Conservation (phyloP, 1,140 invertebrate species). For the Pemphigus obesinymphae region DNA sequence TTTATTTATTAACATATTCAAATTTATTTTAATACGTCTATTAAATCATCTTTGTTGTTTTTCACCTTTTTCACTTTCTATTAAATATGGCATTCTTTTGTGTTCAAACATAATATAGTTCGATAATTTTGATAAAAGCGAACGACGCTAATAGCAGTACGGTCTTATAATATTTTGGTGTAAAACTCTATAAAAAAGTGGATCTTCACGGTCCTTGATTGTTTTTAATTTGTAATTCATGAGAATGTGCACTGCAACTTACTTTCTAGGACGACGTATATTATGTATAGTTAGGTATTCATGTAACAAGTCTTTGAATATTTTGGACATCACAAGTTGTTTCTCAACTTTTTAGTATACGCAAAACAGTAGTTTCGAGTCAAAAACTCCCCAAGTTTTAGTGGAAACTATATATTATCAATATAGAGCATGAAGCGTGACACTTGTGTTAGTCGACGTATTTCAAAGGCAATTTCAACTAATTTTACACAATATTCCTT, state of each 20-base stretch:
- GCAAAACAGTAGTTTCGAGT: neutral
- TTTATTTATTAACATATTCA: neutral
- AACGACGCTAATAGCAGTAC: neutral
- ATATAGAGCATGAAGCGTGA: too few species aligned
- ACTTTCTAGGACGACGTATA: neutral
- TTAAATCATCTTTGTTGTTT: too few species aligned
- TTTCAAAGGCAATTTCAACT: neutral
- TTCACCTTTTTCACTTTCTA: neutral
- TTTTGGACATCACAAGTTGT: constrained; percentile 11
- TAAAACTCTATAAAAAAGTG: too few species aligned
- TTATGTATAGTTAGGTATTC: neutral
- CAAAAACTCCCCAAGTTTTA: neutral
- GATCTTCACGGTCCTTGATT: neutral
- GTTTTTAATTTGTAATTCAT: constrained; percentile 3
- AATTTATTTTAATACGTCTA: too few species aligned
- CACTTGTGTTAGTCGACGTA: neutral
- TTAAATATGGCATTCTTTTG: neutral
- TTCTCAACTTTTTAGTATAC: neutral
- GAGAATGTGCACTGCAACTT: neutral
- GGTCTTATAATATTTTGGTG: neutral
- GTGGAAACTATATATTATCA: neutral
- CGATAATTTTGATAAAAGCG: neutral
- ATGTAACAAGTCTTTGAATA: neutral
- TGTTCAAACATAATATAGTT: neutral
- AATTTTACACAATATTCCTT: neutral